Evolutionary conservation across 2,113 vertebrate genomes (phyloP).

Genomic region (Eulemur rufifrons): DNA sequence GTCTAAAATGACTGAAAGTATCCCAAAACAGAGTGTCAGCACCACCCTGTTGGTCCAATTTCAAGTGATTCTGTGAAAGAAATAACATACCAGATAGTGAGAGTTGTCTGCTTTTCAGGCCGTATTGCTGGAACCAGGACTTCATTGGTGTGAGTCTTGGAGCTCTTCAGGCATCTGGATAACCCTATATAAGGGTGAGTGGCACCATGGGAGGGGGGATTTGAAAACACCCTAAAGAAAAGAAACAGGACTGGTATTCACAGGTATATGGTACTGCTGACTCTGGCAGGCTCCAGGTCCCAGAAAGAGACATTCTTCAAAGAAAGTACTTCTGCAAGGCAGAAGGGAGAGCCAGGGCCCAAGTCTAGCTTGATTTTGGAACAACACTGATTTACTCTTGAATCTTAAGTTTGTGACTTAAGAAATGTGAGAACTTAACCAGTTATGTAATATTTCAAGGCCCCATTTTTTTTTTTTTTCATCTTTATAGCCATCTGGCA

Average conservation of each 20-base stretch:
- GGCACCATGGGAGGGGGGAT: neutral
- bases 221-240: neutral
- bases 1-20: neutral
- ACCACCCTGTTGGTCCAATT: neutral
- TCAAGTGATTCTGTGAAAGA: neutral
- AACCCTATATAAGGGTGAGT: neutral
- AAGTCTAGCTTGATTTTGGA: neutral
- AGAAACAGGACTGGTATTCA: neutral
- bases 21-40: neutral
- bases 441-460: neutral
- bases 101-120: neutral
- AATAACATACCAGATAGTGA: neutral
- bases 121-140: neutral
- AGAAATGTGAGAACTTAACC: neutral
- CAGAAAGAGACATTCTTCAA: neutral
- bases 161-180: neutral
- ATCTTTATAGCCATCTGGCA: neutral
- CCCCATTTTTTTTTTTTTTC: neutral
- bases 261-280: neutral
- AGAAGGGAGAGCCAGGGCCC: neutral
- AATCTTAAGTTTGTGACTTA: neutral
- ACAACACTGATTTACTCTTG: neutral
- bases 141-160: neutral
- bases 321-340: neutral
- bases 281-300: neutral